Evolutionary conservation across 2,113 vertebrate genomes (phyloP).

Genomic region (Hydrochoerus hydrochaeris): DNA sequence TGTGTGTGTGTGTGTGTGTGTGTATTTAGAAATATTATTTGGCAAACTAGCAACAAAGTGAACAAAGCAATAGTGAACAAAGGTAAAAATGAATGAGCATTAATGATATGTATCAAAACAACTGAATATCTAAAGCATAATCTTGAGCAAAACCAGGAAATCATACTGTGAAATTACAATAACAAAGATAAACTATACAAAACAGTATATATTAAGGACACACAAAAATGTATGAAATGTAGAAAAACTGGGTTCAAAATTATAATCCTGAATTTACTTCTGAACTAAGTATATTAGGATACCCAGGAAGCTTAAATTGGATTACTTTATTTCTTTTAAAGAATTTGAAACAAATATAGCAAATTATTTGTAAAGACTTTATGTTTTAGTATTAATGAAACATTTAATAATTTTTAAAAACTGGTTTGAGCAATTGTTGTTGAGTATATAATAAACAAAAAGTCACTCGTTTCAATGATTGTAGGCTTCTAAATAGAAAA

Average conservation of each 20-base stretch:
- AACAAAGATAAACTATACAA: not conserved
- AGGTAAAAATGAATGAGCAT: not conserved
- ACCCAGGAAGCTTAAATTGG: not conserved
- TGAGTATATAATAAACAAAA: not conserved
- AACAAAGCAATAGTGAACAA: not conserved
- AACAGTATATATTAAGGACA: not conserved
- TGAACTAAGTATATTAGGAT: not conserved
- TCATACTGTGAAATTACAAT: not conserved
- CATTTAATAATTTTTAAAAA: slow-evolving; percentile 33
- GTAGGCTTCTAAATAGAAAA: not conserved
- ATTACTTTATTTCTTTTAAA: not conserved
- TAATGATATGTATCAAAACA: not conserved
- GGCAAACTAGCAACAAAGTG: not conserved
- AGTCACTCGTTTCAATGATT: not conserved
- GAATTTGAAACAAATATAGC: not conserved
- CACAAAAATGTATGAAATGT: not conserved
- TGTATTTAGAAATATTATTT: not conserved
- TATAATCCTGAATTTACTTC: not conserved
- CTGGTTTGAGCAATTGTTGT: not conserved
- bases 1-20: not conserved
- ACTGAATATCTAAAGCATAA: not conserved
- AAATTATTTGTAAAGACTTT: not conserved
- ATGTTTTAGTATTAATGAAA: not conserved
- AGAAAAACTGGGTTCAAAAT: not conserved
- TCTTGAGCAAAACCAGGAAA: not conserved